Evolutionary conservation across 1,140 invertebrate genomes (phyloP).

Genomic region (Periplaneta americana): DNA sequence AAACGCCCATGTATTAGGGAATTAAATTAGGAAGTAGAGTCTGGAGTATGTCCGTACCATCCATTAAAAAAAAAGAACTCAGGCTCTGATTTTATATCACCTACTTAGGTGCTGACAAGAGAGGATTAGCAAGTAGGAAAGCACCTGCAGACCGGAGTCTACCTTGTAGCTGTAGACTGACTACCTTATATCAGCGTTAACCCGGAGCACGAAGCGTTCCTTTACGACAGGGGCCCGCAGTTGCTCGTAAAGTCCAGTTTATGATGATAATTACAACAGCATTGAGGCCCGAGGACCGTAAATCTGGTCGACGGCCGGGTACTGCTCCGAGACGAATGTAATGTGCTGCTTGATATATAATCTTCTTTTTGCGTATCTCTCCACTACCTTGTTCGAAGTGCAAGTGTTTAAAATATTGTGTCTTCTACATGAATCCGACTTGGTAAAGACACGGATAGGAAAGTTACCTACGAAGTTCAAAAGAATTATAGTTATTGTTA

Average conservation of each 20-base stretch:
- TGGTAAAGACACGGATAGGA: too few species aligned
- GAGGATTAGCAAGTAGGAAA: neutral
- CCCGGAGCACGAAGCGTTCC: neutral
- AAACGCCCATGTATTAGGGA: neutral
- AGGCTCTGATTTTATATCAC: neutral
- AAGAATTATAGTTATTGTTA: too few species aligned
- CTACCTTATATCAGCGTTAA: neutral
- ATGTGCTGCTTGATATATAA: neutral
- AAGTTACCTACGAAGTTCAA: too few species aligned
- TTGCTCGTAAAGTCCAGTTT: conserved; percentile 16
- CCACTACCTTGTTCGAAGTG: too few species aligned
- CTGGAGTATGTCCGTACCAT: neutral
- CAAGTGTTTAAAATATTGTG: too few species aligned
- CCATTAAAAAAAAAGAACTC: neutral
- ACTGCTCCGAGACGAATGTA: neutral
- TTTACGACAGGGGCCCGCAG: conserved; percentile 9
- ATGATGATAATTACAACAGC: conserved; percentile 18
- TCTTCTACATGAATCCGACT: too few species aligned
- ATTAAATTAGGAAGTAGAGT: neutral
- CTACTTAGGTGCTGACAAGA: neutral
- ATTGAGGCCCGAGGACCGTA: conserved; percentile 7
- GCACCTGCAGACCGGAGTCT: neutral
- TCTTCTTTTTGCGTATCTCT: neutral
- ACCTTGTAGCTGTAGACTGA: neutral
- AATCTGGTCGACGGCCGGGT: neutral